phyloP scores from a whole-genome alignment of 2,113 vertebrate species.

The Tautogolabrus adspersus region DNA sequence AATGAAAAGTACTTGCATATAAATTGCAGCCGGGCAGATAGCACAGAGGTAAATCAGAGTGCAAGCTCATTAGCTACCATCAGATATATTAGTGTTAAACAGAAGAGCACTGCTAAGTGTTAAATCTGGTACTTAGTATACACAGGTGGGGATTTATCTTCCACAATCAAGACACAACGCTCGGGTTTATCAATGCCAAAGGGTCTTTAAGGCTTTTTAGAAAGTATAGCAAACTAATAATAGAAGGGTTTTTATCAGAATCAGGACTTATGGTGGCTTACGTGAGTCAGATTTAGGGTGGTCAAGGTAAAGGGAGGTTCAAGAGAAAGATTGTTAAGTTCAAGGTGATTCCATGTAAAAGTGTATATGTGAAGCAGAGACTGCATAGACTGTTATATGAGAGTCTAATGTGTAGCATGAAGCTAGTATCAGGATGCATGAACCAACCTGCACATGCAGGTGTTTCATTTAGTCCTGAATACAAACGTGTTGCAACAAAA shows the following conservation, averaged over 20 bases:
- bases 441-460: too few species aligned
- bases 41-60: conserved; percentile 51
- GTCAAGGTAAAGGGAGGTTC: neutral
- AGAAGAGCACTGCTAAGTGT: conserved; percentile 7
- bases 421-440: neutral
- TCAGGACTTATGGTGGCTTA: neutral
- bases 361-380: neutral
- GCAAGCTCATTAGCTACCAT: conserved; percentile 52
- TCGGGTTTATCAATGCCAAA: neutral
- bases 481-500: too few species aligned
- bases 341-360: too few species aligned
- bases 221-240: neutral
- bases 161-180: neutral
- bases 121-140: conserved; percentile 37
- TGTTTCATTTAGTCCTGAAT: too few species aligned
- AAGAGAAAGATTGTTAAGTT: too few species aligned
- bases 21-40: conserved; percentile 42
- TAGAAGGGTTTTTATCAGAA: neutral
- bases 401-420: neutral
- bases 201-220: neutral
- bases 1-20: conserved; percentile 61
- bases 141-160: conserved; percentile 11
- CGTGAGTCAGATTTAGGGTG: neutral
- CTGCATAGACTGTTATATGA: neutral
- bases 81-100: conserved; percentile 47